These are phyloP conservation scores for Crax fasciolata DNA, from an alignment of 2,797 vertebrate species.

Conservation along the genomic window DNA sequence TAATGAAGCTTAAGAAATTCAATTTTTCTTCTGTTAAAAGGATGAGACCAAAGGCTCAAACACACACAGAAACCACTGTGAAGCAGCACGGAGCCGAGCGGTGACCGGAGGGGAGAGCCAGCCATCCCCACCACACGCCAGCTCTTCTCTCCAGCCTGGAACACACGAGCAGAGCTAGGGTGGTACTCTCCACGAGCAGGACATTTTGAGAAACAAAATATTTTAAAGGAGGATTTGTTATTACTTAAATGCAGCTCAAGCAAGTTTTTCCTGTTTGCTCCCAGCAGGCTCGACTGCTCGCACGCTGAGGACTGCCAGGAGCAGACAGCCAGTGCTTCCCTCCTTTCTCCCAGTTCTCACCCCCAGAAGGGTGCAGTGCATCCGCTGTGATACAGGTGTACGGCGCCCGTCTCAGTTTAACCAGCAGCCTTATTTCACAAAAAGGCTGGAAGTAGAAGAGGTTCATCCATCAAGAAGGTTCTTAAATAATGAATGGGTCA, in stretches of 20 bases:
- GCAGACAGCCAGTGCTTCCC: background rate
- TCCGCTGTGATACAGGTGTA: background rate
- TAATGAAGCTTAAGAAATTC: background rate
- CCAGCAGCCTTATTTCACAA: background rate
- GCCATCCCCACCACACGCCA: background rate
- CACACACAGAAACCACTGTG: background rate
- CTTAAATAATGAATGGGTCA: slow-evolving; percentile 67
- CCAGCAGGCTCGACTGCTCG: background rate
- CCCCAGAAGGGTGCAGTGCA: background rate
- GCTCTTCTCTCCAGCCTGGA: background rate
- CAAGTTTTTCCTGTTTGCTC: background rate
- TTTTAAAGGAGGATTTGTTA: background rate
- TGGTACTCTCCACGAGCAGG: background rate
- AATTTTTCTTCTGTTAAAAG: background rate
- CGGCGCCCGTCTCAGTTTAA: background rate
- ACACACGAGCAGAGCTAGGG: background rate
- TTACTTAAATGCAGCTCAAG: background rate
- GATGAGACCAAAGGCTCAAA: background rate
- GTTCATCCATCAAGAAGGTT: slow-evolving; percentile 54
- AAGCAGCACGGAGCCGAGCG: background rate
- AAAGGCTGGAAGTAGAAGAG: slow-evolving; percentile 8
- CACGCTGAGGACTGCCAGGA: background rate
- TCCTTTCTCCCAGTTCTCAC: background rate
- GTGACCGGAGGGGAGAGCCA: background rate
- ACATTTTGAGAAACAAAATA: background rate